Evolutionary conservation across 2,797 vertebrate species (phyloP).

Genomic region (Uromys caudimaculatus): DNA sequence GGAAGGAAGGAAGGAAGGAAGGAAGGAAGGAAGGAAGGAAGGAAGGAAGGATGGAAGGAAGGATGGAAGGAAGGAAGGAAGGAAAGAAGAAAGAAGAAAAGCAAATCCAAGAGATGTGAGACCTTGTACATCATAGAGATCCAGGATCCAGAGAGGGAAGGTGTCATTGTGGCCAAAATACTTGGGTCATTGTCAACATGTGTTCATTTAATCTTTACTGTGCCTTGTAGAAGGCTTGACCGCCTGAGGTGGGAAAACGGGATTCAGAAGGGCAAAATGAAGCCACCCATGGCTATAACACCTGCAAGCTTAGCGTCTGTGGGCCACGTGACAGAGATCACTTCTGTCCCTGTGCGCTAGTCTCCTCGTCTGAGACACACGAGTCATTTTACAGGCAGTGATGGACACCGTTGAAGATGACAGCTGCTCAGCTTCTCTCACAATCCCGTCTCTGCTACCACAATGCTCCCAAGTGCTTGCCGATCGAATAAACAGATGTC

Average conservation of each 20-base stretch:
- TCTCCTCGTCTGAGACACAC: slow-evolving; percentile 30
- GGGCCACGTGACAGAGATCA: neutral
- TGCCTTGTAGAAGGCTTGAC: neutral
- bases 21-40: no score
- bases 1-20: no score
- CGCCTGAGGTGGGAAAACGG: neutral
- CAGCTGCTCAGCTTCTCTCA: neutral
- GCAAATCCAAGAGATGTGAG: neutral
- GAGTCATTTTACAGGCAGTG: neutral
- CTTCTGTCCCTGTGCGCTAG: neutral
- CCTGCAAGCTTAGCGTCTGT: neutral
- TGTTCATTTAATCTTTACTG: neutral
- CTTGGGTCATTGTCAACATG: neutral
- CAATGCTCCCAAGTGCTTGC: neutral
- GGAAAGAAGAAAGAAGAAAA: neutral
- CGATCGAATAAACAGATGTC: neutral
- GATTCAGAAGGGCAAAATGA: neutral
- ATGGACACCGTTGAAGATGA: neutral
- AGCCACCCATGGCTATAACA: no score
- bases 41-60: no score
- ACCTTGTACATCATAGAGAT: neutral
- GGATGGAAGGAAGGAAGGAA: fast-evolving
- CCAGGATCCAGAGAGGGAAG: neutral
- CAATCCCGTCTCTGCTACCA: neutral
- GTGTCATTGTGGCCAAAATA: no score